Base-by-base conservation (phyloP, 2,797 vertebrate genomes). In the Schizopygopsis malacanthus region DNA sequence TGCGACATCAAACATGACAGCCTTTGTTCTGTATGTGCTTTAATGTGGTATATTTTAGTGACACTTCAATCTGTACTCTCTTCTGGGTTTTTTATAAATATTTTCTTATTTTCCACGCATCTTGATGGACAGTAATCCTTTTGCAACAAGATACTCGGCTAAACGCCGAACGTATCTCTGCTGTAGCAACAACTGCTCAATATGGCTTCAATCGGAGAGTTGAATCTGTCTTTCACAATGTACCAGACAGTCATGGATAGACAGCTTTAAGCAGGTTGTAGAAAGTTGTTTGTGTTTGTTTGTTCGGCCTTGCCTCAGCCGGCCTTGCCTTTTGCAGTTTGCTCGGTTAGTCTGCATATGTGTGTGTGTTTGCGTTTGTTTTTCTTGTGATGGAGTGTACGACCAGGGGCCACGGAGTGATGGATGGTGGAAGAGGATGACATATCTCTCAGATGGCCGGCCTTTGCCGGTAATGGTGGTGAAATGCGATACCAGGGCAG, bases 401-500 rank as follows among this genome's bases (percentile, higher is more conserved):
- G 86, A 77, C 83, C 87, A 83, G 89, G 70, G 89, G 90, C 82
- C 82, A 75, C 13, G 9, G 73, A 81, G 89, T 94, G 94, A 95
- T 94, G 90, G 92, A 94, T 94, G 88, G 87, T 86, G 50, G 15
- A 85, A 83, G 54, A 75, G 83, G 87, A 84, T 82, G 71, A 83
- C 88, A 59, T 56, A 81, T 91, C 91, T 85, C 87, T 86, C 91
- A 91, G 83, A n/a, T 84, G 91, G 91, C 92, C 91, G 80, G 81
- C 90, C 90, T 93, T 92, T 90, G 91, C 91, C 87, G 88, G 91
- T 94, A 94, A 95, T 95, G 93, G 92, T 87, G 91, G 91, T 94
- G 93, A 94, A 94, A 95, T 92, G 91, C 85, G 92, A 95, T 94
- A 90, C 88, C 84, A 88, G 91, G 91, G 87, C 87, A 91, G 90